Evolutionary conservation across 2,113 vertebrate species (phyloP).

Genomic region (Paramormyrops kingsleyae): DNA sequence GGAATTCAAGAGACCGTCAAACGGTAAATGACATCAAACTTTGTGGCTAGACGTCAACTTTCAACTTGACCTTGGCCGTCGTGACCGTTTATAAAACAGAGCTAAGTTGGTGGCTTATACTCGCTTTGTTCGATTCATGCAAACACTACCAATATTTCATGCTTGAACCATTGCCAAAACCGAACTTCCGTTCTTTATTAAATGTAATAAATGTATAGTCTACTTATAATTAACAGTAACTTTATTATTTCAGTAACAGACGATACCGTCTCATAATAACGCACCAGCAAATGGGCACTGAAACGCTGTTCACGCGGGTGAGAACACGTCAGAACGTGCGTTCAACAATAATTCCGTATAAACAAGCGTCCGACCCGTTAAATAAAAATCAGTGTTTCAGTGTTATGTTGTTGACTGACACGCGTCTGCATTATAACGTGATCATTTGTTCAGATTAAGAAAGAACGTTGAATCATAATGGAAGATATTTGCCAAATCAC

Average conservation of each 20-base stretch:
- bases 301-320: neutral
- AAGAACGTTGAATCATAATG: neutral
- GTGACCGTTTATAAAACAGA: conserved; percentile 62
- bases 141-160: conserved; percentile 18
- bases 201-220: too few relatives aligned
- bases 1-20: conserved; percentile 41
- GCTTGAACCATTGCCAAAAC: neutral
- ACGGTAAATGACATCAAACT: conserved; percentile 55
- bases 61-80: conserved; percentile 99
- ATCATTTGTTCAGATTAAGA: neutral
- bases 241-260: neutral
- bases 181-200: neutral
- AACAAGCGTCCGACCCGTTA: neutral
- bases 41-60: conserved; percentile 73
- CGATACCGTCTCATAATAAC: neutral
- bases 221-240: neutral
- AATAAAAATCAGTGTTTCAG: neutral
- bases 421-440: neutral
- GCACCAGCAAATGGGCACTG: neutral
- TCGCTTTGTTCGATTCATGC: conserved; percentile 24
- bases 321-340: neutral
- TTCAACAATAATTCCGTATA: neutral
- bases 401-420: neutral
- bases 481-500: neutral
- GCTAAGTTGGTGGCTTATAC: conserved; percentile 43